These are phyloP conservation scores for Trichechus manatus DNA, from an alignment of 2,113 vertebrate species.

Conservation along the genomic window DNA sequence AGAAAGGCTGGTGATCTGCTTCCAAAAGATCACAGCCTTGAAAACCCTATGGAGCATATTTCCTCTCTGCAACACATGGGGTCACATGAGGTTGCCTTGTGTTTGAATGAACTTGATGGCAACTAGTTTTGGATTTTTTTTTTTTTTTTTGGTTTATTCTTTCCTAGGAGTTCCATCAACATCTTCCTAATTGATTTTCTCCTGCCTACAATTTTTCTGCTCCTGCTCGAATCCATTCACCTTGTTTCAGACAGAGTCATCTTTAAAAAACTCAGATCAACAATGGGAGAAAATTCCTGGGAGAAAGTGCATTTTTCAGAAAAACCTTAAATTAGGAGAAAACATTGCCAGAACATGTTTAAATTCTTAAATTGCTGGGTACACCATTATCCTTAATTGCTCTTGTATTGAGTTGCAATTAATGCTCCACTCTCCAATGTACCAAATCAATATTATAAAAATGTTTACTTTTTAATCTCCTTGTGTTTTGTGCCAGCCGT, in stretches of 20 bases:
- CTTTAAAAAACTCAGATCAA: neutral
- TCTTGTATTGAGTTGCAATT: constrained; percentile 37
- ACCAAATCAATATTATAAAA: constrained; percentile 55
- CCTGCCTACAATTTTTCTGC: neutral
- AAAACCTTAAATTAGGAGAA: constrained; percentile 2
- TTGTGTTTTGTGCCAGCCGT: constrained; percentile 28
- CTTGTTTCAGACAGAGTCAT: neutral
- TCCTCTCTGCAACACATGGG: too few species aligned
- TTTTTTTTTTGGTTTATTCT: too few species aligned
- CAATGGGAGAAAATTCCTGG: neutral
- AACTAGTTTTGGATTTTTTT: too few species aligned
- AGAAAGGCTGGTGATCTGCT: too few species aligned
- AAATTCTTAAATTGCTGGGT: constrained; percentile 47
- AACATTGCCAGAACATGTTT: constrained; percentile 22
- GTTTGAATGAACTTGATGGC: too few species aligned
- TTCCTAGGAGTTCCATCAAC: neutral
- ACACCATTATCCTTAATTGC: constrained; percentile 52
- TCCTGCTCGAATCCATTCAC: neutral
- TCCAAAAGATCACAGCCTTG: too few species aligned
- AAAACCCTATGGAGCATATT: too few species aligned
- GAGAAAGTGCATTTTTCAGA: constrained; percentile 43
- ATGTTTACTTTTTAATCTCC: constrained; percentile 48
- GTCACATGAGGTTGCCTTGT: too few species aligned
- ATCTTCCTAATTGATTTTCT: neutral
- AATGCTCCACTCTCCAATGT: neutral